Percentiles rank a stretch among this genome's conserved stretches.
These are phyloP conservation scores for Mesoligia furuncula DNA, from an alignment of 2,888 invertebrate genomes.

Conservation along the genomic window DNA sequence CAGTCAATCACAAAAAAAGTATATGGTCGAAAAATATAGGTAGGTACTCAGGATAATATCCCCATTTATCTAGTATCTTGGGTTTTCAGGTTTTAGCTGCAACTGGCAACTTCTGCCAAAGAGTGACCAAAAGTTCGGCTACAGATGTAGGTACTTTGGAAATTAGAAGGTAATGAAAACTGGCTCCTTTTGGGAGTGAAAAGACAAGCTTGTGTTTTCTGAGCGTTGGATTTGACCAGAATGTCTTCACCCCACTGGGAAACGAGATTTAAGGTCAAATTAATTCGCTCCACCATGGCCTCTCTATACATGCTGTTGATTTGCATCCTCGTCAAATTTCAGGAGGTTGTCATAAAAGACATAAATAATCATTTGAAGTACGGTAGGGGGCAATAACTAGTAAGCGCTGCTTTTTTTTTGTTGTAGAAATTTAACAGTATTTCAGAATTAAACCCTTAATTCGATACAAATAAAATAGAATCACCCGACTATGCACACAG, in stretches of 20 bases:
- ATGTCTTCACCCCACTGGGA: background rate
- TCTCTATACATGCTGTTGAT: too few relatives aligned
- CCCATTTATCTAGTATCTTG: background rate
- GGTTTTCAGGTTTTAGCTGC: background rate
- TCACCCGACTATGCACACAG: too few relatives aligned
- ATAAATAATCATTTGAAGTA: too few relatives aligned
- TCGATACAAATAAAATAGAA: too few relatives aligned
- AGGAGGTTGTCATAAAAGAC: too few relatives aligned
- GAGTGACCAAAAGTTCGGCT: background rate
- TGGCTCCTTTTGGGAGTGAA: background rate
- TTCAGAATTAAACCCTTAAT: too few relatives aligned
- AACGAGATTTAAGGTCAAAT: background rate
- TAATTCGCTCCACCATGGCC: background rate
- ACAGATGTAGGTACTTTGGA: background rate
- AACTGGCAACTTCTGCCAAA: background rate
- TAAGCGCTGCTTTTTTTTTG: too few relatives aligned
- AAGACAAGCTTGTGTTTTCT: background rate
- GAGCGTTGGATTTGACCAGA: background rate
- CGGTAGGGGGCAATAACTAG: too few relatives aligned
- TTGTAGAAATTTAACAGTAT: too few relatives aligned
- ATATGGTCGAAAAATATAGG: background rate
- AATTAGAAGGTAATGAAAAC: background rate
- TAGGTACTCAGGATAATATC: background rate
- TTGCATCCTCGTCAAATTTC: too few relatives aligned
- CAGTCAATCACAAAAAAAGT: background rate